phyloP scores from a whole-genome alignment of 2,113 vertebrate species.

The Columbina picui region DNA sequence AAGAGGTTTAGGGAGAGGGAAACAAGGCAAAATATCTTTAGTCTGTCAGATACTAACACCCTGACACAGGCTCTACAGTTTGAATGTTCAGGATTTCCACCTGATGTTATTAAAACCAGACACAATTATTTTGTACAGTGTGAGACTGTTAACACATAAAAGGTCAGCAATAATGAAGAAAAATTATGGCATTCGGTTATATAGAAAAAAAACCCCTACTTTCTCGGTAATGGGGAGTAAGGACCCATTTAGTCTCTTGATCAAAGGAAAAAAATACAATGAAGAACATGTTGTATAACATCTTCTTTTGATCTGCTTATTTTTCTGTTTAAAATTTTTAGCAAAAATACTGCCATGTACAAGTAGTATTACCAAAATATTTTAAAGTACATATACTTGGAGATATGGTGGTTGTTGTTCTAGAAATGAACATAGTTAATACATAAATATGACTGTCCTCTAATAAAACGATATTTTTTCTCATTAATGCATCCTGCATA shows the following conservation, averaged over 20 bases:
- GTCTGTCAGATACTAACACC: not conserved
- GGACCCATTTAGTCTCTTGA: not conserved
- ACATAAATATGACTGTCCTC: not conserved
- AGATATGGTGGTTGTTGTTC: not conserved
- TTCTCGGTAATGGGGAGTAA: not conserved
- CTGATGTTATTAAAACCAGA: not conserved
- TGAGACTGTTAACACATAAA: not conserved
- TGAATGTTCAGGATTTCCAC: not conserved
- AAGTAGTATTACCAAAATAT: not conserved
- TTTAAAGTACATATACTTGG: not conserved
- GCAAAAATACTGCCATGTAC: not conserved
- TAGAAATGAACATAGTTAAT: not conserved
- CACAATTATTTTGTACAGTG: not conserved
- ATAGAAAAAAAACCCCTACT: not conserved
- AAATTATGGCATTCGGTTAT: not conserved
- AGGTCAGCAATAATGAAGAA: slow-evolving; percentile 23
- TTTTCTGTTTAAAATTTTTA: not conserved
- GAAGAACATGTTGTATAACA: not conserved
- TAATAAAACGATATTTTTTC: not conserved
- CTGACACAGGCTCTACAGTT: not conserved
- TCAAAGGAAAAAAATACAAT: not conserved
- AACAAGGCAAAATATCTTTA: not conserved
- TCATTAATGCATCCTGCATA: not conserved
- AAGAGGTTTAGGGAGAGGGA: not conserved
- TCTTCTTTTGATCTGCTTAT: not conserved